Evolutionary conservation across 2,113 vertebrate genomes (phyloP).

Genomic region (Phainopepla nitens): DNA sequence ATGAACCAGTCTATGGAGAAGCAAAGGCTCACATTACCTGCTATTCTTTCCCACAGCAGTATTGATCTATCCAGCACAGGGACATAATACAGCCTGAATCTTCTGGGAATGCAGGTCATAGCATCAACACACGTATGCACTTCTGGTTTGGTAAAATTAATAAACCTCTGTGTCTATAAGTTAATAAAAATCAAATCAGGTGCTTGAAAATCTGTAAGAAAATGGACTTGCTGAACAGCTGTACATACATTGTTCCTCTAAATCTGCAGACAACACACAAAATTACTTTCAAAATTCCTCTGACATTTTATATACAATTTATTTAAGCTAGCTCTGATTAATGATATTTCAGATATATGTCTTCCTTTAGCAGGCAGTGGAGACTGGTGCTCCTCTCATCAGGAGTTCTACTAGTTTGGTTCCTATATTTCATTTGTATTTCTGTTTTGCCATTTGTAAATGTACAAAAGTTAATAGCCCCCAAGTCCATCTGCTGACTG

Average conservation of each 20-base stretch:
- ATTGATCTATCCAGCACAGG: neutral
- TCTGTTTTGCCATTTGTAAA: neutral
- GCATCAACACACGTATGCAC: rapidly evolving
- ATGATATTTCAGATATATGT: neutral
- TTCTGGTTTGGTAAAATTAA: neutral
- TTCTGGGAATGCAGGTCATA: neutral
- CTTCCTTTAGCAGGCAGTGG: neutral
- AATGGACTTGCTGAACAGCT: neutral
- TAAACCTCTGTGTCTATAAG: neutral
- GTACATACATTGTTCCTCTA: neutral
- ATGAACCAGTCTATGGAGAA: neutral
- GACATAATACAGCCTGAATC: neutral
- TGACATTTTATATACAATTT: neutral
- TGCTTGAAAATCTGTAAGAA: neutral
- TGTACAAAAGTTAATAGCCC: conserved; percentile 24
- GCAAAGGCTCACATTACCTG: neutral
- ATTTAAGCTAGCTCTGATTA: neutral
- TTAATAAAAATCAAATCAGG: neutral
- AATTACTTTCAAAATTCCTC: neutral
- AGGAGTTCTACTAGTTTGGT: neutral
- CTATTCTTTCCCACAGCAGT: neutral
- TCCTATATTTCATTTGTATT: conserved; percentile 2
- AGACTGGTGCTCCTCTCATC: neutral
- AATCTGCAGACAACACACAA: neutral
- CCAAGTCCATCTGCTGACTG: conserved; percentile 7